Evolutionary conservation across 2,888 invertebrate genomes (phyloP), one percentile per base, ranked within the genome.

Genomic region (Neoitamus cyanurus): DNA sequence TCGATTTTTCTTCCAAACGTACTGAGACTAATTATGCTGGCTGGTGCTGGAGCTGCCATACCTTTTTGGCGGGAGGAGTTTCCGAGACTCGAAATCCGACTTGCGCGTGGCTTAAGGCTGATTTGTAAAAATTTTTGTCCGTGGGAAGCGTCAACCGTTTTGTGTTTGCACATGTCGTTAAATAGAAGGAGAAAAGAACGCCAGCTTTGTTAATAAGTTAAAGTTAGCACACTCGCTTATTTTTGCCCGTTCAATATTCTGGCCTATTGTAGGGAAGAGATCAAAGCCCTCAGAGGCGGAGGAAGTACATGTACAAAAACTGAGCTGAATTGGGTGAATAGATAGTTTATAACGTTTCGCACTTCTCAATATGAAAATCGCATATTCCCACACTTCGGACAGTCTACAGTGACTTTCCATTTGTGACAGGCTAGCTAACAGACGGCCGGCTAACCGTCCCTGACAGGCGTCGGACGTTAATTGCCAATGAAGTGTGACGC

Each of bases 131-230:
- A 58, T 20, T 58, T 58, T 58, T 58, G 20, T 58, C 25, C 58
- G 58, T 58, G 58, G 58, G 58, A 58, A 58, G 58, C 58, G 58
- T 58, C 58, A 58, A 58, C 58, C 58, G 58, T 58, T 58, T 58
- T 58, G 58, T 58, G 58, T 58, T 58, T 25, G 58, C 20, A 58
- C 58, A 58, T 58, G 58, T 58, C 58, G 58, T 58, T 58, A 58
- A 58, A 58, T 58, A 25, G 25, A 58, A 58, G 58, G 15, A 9
- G 42, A 20, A 58, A 58, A 58, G 58, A 58, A 58, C 25, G 58
- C 15, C 25, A 20, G 20, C 25, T 9, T 58, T 58, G 58, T 25
- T 58, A 20, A 3, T 20, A 20, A 42, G n/a, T 42, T 9, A 20
- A 9, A 25, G 58, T n/a, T 42, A 20, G 20, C 13, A 15, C 48